Conservation (phyloP, 2,888 invertebrate genomes). For the Clusia tigrina region DNA sequence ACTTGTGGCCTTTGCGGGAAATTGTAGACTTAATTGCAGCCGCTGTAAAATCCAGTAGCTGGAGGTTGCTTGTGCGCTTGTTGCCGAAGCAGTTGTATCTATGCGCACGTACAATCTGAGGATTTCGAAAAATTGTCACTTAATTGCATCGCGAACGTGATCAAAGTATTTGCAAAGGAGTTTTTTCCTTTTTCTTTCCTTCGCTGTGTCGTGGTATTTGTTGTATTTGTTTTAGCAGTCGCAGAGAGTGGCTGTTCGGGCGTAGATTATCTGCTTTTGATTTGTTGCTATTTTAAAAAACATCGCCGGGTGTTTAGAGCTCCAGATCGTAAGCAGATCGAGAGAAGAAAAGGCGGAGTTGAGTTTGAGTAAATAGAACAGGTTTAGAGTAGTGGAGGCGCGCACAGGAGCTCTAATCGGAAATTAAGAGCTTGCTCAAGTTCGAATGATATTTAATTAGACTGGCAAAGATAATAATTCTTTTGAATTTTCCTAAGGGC, state of each 20-base stretch:
- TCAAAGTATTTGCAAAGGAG: conserved; percentile 52
- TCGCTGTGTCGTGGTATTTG: background rate
- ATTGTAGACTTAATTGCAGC: conserved; percentile 10
- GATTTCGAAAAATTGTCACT: conserved; percentile 58
- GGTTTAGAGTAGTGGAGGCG: too few relatives aligned
- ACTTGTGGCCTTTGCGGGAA: conserved; percentile 13
- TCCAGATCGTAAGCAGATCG: too few relatives aligned
- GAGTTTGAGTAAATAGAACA: too few relatives aligned
- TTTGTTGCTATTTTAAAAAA: conserved; percentile 4
- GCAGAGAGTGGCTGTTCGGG: background rate
- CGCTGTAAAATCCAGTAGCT: conserved; percentile 1
- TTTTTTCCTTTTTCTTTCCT: background rate
- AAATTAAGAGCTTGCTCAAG: too few relatives aligned
- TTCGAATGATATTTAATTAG: too few relatives aligned
- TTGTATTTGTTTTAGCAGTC: conserved; percentile 2
- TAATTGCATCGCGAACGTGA: conserved; percentile 64
- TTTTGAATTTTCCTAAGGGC: too few relatives aligned
- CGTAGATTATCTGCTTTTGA: conserved; percentile 9
- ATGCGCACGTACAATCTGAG: conserved; percentile 31
- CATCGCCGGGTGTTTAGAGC: background rate
- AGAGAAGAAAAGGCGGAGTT: too few relatives aligned
- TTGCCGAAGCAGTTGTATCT: conserved; percentile 6
- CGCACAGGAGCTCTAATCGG: too few relatives aligned
- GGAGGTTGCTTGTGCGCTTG: background rate
- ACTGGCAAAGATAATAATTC: too few relatives aligned